phyloP scores from a whole-genome alignment of 2,888 invertebrate genomes.

The Athrips mouffetella region DNA sequence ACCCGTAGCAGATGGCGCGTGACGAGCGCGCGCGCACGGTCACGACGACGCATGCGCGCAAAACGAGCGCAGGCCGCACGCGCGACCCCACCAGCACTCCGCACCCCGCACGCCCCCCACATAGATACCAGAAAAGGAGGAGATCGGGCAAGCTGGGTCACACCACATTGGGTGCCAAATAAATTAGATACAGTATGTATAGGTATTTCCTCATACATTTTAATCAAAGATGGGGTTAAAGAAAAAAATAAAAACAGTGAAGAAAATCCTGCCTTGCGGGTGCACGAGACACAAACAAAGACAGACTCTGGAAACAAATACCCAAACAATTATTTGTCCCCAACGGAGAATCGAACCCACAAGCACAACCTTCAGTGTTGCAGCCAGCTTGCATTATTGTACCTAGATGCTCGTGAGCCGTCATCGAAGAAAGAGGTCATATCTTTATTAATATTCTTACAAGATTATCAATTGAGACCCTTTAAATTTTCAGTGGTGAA shows the following conservation, averaged over 20 bases:
- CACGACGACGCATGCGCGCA: slow-evolving; percentile 69
- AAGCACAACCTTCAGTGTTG: too few relatives aligned
- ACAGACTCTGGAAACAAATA: too few relatives aligned
- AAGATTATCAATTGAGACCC: too few relatives aligned
- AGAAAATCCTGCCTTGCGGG: neutral
- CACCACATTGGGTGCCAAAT: neutral
- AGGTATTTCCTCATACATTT: neutral
- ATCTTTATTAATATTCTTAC: too few relatives aligned
- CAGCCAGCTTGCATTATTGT: too few relatives aligned
- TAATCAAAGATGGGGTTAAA: neutral
- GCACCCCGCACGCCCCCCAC: slow-evolving; percentile 11
- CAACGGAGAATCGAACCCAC: too few relatives aligned
- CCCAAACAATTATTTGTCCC: too few relatives aligned
- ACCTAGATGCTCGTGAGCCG: too few relatives aligned
- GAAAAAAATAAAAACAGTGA: neutral
- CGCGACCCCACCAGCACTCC: slow-evolving; percentile 49
- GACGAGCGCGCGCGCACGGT: slow-evolving; percentile 72
- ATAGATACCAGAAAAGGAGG: neutral
- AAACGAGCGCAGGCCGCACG: slow-evolving; percentile 62
- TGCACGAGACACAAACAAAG: too few relatives aligned
- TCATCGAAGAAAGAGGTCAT: too few relatives aligned
- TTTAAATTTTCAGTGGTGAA: too few relatives aligned
- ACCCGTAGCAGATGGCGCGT: slow-evolving; percentile 49
- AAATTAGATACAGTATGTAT: neutral
- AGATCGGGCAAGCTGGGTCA: neutral